These are phyloP conservation scores for Ectemnius lituratus DNA, from an alignment of 2,888 invertebrate genomes.

Conservation along the genomic window DNA sequence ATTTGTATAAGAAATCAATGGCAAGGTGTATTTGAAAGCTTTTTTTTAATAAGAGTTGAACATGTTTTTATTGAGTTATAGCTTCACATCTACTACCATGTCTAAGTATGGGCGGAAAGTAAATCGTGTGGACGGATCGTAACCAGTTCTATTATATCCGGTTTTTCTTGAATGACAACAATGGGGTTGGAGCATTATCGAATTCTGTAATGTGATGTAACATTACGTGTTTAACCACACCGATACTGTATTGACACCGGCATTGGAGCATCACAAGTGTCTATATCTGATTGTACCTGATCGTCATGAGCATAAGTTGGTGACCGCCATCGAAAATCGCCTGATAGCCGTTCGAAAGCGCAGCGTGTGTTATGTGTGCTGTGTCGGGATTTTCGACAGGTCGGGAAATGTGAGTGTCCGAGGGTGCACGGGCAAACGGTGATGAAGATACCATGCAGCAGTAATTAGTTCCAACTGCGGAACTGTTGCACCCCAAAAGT, in stretches of 20 bases:
- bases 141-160: conserved; percentile 22
- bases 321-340: conserved; percentile 23
- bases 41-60: too few species aligned
- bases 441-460: conserved; percentile 32
- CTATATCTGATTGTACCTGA: conserved; percentile 14
- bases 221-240: conserved; percentile 47
- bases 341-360: conserved; percentile 34
- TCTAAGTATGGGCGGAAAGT: background rate
- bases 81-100: too few species aligned
- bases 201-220: conserved; percentile 49
- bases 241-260: conserved; percentile 30
- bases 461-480: conserved; percentile 30
- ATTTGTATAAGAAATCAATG: too few species aligned
- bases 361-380: conserved; percentile 28
- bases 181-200: conserved; percentile 33
- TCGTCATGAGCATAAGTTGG: conserved; percentile 33
- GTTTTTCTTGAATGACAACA: conserved; percentile 44
- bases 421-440: conserved; percentile 32
- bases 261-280: conserved; percentile 23
- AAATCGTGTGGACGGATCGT: background rate
- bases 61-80: too few species aligned
- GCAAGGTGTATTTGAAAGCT: too few species aligned
- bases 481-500: conserved; percentile 26
- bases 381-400: conserved; percentile 23
- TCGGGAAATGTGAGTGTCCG: conserved; percentile 19